A percentile compares a stretch with the other conserved stretches of the same genome.
Conservation (phyloP, 2,797 vertebrate species). For the Varecia variegata region DNA sequence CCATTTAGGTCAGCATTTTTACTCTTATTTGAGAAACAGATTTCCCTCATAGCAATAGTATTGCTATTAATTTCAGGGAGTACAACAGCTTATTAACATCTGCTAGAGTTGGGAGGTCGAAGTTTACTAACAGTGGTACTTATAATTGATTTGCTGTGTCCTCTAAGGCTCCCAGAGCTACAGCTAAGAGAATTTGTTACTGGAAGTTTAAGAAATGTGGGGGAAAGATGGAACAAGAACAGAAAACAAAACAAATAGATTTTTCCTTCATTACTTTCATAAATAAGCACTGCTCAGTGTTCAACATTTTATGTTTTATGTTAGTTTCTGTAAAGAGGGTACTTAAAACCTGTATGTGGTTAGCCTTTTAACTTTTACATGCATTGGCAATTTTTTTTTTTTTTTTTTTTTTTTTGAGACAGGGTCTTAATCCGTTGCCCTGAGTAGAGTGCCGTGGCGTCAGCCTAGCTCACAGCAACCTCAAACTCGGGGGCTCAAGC, state of each 20-base stretch:
- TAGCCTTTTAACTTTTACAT: constrained; percentile 24
- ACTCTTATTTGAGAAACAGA: constrained; percentile 31
- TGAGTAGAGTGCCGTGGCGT: no score
- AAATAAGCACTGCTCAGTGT: neutral
- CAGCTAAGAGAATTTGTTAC: constrained; percentile 51
- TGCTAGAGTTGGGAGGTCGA: constrained; percentile 59
- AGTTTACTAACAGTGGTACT: constrained; percentile 51
- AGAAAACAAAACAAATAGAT: constrained; percentile 9
- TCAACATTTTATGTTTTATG: neutral
- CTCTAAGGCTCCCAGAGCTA: constrained; percentile 55
- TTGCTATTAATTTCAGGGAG: constrained; percentile 49
- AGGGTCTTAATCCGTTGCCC: no score
- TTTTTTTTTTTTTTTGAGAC: neutral
- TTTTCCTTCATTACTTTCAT: neutral
- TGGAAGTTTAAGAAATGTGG: constrained; percentile 23
- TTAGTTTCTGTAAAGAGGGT: constrained; percentile 29
- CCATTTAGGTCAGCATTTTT: constrained; percentile 7
- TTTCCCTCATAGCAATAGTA: constrained; percentile 56
- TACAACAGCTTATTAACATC: constrained; percentile 70
- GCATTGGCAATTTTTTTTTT: constrained; percentile 15
- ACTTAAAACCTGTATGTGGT: neutral
- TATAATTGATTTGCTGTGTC: constrained; percentile 75
- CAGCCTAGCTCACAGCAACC: no score
- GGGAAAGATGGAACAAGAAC: constrained; percentile 26
- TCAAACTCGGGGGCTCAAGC: no score